Conservation (phyloP, 2,113 vertebrate species). For the Siniperca knerii region DNA sequence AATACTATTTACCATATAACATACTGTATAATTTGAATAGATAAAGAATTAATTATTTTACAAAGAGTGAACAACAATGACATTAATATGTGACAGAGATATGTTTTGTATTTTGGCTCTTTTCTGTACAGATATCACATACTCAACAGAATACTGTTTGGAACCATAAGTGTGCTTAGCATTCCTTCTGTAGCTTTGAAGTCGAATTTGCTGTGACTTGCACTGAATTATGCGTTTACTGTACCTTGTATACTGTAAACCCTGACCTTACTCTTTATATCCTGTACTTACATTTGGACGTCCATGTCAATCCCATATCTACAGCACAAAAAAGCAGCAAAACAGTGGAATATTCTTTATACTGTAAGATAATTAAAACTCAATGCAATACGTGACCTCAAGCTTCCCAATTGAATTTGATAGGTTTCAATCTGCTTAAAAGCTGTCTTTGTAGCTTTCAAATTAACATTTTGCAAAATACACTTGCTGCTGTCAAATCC, state of each 20-base stretch:
- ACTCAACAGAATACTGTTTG: slow-evolving; percentile 77
- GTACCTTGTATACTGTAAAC: slow-evolving; percentile 55
- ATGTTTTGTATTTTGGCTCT: slow-evolving; percentile 73
- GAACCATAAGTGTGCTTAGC: slow-evolving; percentile 87
- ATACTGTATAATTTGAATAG: slow-evolving; percentile 54
- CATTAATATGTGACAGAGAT: slow-evolving; percentile 59
- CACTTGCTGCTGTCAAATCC: background rate
- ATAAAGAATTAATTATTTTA: slow-evolving; percentile 68
- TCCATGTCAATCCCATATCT: slow-evolving; percentile 37
- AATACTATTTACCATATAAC: slow-evolving; percentile 58
- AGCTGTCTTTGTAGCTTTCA: background rate
- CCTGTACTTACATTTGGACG: slow-evolving; percentile 13
- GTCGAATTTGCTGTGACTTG: slow-evolving; percentile 75
- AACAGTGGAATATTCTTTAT: background rate
- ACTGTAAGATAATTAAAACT: background rate
- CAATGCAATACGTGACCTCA: slow-evolving; percentile 26
- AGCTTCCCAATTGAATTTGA: background rate
- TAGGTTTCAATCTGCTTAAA: slow-evolving; percentile 14
- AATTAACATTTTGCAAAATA: background rate
- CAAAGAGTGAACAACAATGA: slow-evolving; percentile 50
- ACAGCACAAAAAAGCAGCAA: slow-evolving; percentile 57
- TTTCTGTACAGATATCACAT: slow-evolving; percentile 68
- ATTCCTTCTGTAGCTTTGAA: slow-evolving; percentile 80
- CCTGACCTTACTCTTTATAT: slow-evolving; percentile 56
- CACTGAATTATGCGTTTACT: slow-evolving; percentile 74